phyloP scores from a whole-genome alignment of 1,140 invertebrate species.

The Drosophila serrata region DNA sequence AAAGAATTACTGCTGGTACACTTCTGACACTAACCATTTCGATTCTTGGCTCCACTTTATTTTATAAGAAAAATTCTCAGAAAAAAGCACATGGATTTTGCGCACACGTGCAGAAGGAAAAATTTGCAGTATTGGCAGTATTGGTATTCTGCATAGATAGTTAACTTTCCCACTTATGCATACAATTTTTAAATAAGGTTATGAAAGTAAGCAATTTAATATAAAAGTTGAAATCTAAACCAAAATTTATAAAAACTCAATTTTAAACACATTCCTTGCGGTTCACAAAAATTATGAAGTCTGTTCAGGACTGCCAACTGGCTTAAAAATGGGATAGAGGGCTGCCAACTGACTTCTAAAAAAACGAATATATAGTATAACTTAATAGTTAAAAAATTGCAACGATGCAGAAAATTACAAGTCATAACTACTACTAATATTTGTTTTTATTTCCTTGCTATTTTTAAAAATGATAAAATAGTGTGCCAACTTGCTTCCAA shows the following conservation, averaged over 20 bases:
- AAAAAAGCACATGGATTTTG: not conserved
- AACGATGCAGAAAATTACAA: not conserved
- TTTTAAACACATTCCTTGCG: not conserved
- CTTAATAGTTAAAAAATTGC: accelerated
- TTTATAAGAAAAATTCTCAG: not conserved
- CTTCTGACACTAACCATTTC: conserved; percentile 6
- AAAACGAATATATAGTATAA: accelerated
- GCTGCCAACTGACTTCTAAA: not conserved
- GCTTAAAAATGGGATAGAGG: not conserved
- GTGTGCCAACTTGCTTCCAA: not conserved
- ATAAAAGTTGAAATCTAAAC: not conserved
- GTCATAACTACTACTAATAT: accelerated
- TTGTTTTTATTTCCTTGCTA: accelerated
- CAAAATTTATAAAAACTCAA: not conserved
- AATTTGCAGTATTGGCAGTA: too few relatives aligned
- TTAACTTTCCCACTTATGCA: too few relatives aligned
- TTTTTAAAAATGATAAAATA: not conserved
- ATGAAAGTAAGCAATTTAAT: too few relatives aligned
- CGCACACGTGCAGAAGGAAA: too few relatives aligned
- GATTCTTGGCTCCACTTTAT: not conserved
- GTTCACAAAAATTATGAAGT: too few relatives aligned
- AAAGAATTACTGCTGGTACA: not conserved
- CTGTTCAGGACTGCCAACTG: not conserved
- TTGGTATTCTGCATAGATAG: accelerated
- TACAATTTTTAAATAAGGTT: accelerated